Base-by-base conservation (phyloP, 2,797 vertebrate species). In the Ptychobarbus kaznakovi region DNA sequence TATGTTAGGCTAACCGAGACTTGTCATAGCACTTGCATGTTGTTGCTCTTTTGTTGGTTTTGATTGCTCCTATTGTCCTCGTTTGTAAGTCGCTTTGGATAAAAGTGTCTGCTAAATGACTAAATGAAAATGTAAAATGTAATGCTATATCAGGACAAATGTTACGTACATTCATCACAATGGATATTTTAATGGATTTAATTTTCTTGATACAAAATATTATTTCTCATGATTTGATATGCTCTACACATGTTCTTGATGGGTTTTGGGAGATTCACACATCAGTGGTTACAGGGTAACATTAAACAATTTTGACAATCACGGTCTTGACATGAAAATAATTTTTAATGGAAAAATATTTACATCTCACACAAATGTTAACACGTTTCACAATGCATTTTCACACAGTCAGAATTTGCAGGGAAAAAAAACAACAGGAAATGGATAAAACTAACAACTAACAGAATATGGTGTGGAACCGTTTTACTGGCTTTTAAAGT, bases 311-410 rank as follows among this genome's bases (percentile, higher is more conserved):
- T 12, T 12, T 11, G 20, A 65, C 22, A 66, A 28, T 35, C 15
- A 25, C 44, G 9, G 53, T 56, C 22, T 44, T 79, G 51, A 49
- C 7, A 66, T 65, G 4, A 46, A 66, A 75, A 75, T 8, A 51
- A 40, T 6, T n/a, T 65, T 53, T 51, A 83, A 28, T 46, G 40
- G 11, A 44, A 58, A 58, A 22, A 42, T 76, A 83, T 76, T 20
- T 66, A 76, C 58, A 83, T 49, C 58, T 75, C 22, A 38, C 56
- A 25, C 49, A 83, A 66, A 66, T 5, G n/a, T 42, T 53, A 25
- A 38, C 20, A 40, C 18, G 8, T 42, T 35, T 65, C 0, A 80
- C 15, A 66, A 66, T 15, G 18, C n/a, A 80, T 65, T 32, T 66
- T 83, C n/a, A 76, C 3, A 53, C 10, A 42, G 35, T 83, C 61